A percentile compares a stretch with the other conserved stretches of the same genome.
Evolutionary conservation across 2,888 invertebrate species (phyloP).

Genomic region (Andrena marginata): DNA sequence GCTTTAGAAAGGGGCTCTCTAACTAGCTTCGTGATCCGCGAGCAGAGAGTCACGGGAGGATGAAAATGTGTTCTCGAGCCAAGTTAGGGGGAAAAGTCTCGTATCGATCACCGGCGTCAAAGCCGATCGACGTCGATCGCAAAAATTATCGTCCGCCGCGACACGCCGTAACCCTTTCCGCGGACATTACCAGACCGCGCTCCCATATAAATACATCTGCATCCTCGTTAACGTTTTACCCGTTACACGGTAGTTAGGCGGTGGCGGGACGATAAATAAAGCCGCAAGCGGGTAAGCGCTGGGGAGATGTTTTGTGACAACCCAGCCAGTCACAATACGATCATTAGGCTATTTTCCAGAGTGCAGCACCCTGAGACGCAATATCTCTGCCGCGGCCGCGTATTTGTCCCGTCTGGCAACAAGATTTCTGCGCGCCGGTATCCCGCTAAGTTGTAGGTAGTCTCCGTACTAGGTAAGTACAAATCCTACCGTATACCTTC

Average conservation of each 20-base stretch:
- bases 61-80: background rate
- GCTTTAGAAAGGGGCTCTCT: background rate
- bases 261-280: constrained; percentile 60
- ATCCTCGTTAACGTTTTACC: constrained; percentile 60
- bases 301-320: constrained; percentile 66
- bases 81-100: constrained; percentile 5
- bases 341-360: constrained; percentile 71
- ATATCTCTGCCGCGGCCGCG: constrained; percentile 67
- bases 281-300: constrained; percentile 32
- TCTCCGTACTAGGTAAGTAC: constrained; percentile 73
- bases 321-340: constrained; percentile 68
- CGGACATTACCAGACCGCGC: constrained; percentile 30
- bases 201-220: constrained; percentile 59
- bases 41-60: background rate
- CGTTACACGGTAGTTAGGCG: constrained; percentile 54
- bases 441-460: constrained; percentile 71
- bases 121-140: constrained; percentile 28
- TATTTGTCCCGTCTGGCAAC: constrained; percentile 72
- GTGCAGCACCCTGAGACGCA: constrained; percentile 64
- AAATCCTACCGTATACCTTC: constrained; percentile 68
- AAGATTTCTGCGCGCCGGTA: constrained; percentile 70
- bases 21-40: background rate
- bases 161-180: constrained; percentile 24
- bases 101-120: background rate
- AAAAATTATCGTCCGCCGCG: constrained; percentile 5